Conservation (phyloP, 1,140 invertebrate genomes). For the Drosophila carrolli region DNA sequence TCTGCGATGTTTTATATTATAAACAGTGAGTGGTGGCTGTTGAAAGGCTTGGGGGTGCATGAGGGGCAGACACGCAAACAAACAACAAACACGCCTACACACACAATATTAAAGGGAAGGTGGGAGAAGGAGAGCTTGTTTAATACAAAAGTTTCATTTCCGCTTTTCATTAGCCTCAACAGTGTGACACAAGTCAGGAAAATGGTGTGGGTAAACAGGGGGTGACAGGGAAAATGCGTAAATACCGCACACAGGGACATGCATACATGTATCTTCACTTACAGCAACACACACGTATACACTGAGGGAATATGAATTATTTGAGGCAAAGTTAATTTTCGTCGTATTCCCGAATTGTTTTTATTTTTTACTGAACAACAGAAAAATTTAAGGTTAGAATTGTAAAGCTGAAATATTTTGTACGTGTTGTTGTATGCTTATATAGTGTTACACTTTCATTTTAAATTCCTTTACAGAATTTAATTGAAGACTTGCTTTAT, state of each 20-base stretch:
- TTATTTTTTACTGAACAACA: no score
- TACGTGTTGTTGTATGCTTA: no score
- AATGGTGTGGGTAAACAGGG: background rate
- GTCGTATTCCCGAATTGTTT: no score
- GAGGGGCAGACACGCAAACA: constrained; percentile 54
- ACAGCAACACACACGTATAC: constrained; percentile 20
- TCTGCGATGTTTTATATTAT: constrained; percentile 65
- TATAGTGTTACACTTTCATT: no score
- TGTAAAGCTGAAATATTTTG: no score
- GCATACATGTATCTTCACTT: constrained; percentile 24
- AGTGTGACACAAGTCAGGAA: constrained; percentile 71
- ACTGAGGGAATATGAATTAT: background rate
- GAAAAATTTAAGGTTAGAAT: no score
- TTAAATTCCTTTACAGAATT: no score
- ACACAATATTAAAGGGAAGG: constrained; percentile 13
- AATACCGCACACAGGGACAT: constrained; percentile 67
- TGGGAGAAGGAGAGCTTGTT: constrained; percentile 49
- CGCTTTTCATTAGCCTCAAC: constrained; percentile 82
- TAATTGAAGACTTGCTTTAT: no score
- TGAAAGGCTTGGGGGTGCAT: constrained; percentile 47
- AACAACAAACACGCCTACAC: constrained; percentile 66
- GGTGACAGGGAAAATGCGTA: constrained; percentile 65
- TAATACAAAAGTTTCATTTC: constrained; percentile 83
- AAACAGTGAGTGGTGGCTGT: constrained; percentile 58
- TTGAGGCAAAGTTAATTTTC: no score